Evolutionary conservation across 2,113 vertebrate genomes (phyloP), one percentile per base, ranked within the genome.

Genomic region (Malurus alboscapulatus): DNA sequence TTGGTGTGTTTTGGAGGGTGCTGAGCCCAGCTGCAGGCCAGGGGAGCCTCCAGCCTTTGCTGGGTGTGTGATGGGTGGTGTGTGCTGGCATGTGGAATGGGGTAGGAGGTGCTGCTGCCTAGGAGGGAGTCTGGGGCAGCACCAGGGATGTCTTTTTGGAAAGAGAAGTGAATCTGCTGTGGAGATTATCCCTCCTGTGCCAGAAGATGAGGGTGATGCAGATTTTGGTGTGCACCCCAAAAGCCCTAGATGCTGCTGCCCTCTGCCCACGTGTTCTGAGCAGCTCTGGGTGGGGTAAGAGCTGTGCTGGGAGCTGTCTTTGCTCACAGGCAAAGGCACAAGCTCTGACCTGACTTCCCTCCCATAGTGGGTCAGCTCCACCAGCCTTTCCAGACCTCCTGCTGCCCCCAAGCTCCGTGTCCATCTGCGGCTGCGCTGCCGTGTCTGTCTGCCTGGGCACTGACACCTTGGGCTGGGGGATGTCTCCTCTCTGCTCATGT

Each of bases 361-460:
- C 18, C 57, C 1, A 1, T 2, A 0, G 2, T 0, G 1, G 53
- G 32, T 54, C 24, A 36, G 53, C 29, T 47, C 40, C 30, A 24
- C 19, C 61, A 40, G n/a, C 78, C 32, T 71, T 53, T 19, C 38
- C 29, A 10, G 38, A 22, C 47, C 27, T 44, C 26, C 24, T n/a
- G 20, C 47, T 62, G 45, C 48, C 18, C 17, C 59, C 1, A 1
- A 45, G 29, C 29, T 62, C 32, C 8, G 3, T 0, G 0, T 25
- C 47, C 4, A 0, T 32, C 53, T 47, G 32, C 0, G 0, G 17
- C 57, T 1, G 0, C 0, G 1, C 50, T 30, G 44, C 65, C 0
- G 0, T 12, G 55, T 40, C 58, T 5, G 5, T 30, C 68, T 30
- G 18, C 66, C 6, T 9, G 5, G 42, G 75, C n/a, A 3, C 26